Conservation (phyloP, 2,113 vertebrate species). For the Microcebus jonahi region DNA sequence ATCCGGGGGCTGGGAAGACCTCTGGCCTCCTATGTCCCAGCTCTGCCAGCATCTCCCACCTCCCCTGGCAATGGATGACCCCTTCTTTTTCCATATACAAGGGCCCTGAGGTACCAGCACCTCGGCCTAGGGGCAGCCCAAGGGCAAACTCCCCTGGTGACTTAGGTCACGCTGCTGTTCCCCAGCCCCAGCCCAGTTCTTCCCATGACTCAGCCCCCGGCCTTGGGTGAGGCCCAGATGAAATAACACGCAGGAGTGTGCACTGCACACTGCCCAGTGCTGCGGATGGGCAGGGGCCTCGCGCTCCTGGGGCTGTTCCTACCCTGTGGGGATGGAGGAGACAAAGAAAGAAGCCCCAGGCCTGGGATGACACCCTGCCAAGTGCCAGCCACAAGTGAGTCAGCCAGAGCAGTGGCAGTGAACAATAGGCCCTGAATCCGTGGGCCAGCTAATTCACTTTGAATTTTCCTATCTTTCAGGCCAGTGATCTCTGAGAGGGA, state of each 20-base stretch:
- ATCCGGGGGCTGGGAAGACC: too few relatives aligned
- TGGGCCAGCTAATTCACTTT: background rate
- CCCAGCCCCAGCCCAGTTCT: background rate
- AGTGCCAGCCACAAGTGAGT: background rate
- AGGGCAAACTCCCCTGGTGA: background rate
- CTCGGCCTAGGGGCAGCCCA: background rate
- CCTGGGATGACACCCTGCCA: background rate
- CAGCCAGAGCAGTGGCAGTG: background rate
- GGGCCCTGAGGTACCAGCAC: background rate
- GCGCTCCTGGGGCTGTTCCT: background rate
- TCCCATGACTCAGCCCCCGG: background rate
- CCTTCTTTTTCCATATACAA: background rate
- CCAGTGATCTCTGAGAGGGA: background rate
- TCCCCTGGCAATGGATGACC: background rate
- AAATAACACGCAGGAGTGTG: background rate
- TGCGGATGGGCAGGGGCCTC: background rate
- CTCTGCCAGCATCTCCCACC: background rate
- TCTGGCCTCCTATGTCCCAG: background rate
- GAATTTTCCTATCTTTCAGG: background rate
- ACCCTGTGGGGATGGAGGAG: background rate
- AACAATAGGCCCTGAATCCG: background rate
- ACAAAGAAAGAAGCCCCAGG: background rate
- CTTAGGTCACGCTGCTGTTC: background rate
- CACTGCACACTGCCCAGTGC: background rate
- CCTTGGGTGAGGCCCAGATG: conserved; percentile 2